phyloP scores from a whole-genome alignment of 2,888 invertebrate genomes.

The Lapara coniferarum region DNA sequence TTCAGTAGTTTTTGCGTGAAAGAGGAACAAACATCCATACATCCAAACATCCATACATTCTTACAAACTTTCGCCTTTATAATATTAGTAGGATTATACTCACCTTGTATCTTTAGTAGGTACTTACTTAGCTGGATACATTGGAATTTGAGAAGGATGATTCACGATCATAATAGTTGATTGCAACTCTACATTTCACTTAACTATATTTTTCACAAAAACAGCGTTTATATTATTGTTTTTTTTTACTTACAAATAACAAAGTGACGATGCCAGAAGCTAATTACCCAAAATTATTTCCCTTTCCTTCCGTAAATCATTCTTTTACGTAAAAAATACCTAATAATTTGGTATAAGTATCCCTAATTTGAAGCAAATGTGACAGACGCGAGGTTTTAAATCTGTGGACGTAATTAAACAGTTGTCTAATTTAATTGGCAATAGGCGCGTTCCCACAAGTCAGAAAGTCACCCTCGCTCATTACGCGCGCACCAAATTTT shows the following conservation, averaged over 20 bases:
- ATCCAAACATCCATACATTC: too few species aligned
- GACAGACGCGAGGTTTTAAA: conserved; percentile 39
- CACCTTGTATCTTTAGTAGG: background rate
- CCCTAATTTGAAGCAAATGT: conserved; percentile 58
- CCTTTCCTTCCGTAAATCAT: conserved; percentile 38
- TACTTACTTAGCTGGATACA: background rate
- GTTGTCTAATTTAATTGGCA: conserved; percentile 82
- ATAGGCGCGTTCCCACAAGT: conserved; percentile 78
- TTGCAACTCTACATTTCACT: conserved; percentile 12
- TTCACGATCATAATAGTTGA: background rate
- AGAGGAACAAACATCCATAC: too few species aligned
- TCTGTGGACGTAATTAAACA: conserved; percentile 70
- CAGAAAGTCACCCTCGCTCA: conserved; percentile 74
- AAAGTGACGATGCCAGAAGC: background rate
- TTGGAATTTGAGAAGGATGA: background rate
- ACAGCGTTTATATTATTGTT: too few species aligned
- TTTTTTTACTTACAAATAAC: conserved; percentile 17
- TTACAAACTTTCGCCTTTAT: too few species aligned
- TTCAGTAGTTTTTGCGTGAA: too few species aligned
- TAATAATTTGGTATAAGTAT: conserved; percentile 63
- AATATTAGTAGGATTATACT: too few species aligned
- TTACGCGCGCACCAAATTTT: conserved; percentile 65
- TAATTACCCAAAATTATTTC: conserved; percentile 53
- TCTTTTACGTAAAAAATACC: conserved; percentile 42
- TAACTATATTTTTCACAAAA: conserved; percentile 13